Evolutionary conservation across 2,113 vertebrate species (phyloP), one percentile per base, ranked within the genome.

Genomic region (Megaceryle maxima): DNA sequence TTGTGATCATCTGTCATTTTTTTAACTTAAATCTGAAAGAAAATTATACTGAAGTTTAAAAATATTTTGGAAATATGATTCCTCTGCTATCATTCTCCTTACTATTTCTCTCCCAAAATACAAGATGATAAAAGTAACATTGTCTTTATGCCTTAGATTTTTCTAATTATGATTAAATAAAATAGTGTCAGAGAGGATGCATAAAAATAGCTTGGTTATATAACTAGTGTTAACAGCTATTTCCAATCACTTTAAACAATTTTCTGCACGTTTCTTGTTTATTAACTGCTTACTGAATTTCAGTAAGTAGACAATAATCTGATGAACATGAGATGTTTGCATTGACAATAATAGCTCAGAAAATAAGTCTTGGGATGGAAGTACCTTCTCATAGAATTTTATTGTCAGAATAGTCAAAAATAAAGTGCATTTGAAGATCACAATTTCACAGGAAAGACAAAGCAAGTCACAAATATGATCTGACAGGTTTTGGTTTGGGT

Each of bases 341-440:
- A 46, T 88, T 84, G 68, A 67, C 75, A 82, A 31, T 86, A 83
- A 87, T 39, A 76, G 51, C 63, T 94, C 57, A 87, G 78, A 43
- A 92, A 91, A 84, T 35, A 89, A 7, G 28, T 67, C 80, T 76
- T 90, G 46, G 33, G 17, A 76, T 73, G 33, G 33, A 91, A 88
- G 53, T 20, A 79, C 12, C 95, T 95, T 46, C 33, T 74, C 26
- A 15, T 63, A 11, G 60, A 92, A 95, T 91, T 96, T 96, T 94
- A 43, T 87, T 93, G 87, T 77, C 88, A 93, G 85, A 77, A 70
- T 67, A 13, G 26, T 90, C 37, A 94, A 80, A 97, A 94, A 77
- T 85, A 91, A 86, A 92, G 29, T 46, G 25, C 46, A 70, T 88
- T 55, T 86, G 59, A 91, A 95, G 55, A 83, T 33, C 89, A 91